phyloP scores from a whole-genome alignment of 2,797 vertebrate genomes.

The Melanotaenia nigrans region DNA sequence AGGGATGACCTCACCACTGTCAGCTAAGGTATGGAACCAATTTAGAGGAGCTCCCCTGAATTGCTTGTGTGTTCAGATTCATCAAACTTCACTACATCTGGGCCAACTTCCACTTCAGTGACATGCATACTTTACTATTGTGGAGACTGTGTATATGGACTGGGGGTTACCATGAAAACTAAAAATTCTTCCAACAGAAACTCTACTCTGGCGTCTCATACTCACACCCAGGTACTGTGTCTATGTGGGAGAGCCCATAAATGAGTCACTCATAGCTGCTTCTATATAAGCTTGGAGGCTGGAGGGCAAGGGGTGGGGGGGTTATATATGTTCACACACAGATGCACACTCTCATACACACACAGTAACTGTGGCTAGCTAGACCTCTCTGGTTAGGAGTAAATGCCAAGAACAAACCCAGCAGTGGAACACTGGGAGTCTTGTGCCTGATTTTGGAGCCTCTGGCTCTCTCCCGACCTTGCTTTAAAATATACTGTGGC shows the following conservation, averaged over 20 bases:
- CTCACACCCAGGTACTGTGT: slow-evolving; percentile 63
- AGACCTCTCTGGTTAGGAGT: slow-evolving; percentile 78
- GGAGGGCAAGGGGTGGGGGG: slow-evolving; percentile 31
- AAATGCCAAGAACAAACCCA: slow-evolving; percentile 80
- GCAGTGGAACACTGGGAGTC: slow-evolving; percentile 80
- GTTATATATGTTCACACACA: slow-evolving; percentile 70
- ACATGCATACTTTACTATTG: slow-evolving; percentile 57
- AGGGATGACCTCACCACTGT: slow-evolving; percentile 78
- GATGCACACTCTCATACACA: slow-evolving; percentile 52
- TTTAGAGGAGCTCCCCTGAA: slow-evolving; percentile 75
- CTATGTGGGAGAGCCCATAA: slow-evolving; percentile 74
- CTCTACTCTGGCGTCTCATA: slow-evolving; percentile 50
- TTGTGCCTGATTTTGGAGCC: slow-evolving; percentile 81
- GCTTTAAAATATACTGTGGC: slow-evolving; percentile 87
- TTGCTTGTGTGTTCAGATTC: slow-evolving; percentile 69
- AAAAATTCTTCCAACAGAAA: slow-evolving; percentile 61
- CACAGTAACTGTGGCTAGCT: slow-evolving; percentile 73
- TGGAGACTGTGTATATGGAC: slow-evolving; percentile 22
- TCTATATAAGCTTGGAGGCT: slow-evolving; percentile 65
- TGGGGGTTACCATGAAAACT: slow-evolving; percentile 66
- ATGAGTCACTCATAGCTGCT: slow-evolving; percentile 72
- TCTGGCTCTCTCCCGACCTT: slow-evolving; percentile 80
- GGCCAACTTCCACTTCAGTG: slow-evolving; percentile 67
- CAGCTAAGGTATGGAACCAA: slow-evolving; percentile 80
- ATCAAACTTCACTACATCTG: slow-evolving; percentile 73